These are phyloP conservation scores for Spisula subtruncata DNA, from an alignment of 2,888 invertebrate genomes.

Conservation along the genomic window DNA sequence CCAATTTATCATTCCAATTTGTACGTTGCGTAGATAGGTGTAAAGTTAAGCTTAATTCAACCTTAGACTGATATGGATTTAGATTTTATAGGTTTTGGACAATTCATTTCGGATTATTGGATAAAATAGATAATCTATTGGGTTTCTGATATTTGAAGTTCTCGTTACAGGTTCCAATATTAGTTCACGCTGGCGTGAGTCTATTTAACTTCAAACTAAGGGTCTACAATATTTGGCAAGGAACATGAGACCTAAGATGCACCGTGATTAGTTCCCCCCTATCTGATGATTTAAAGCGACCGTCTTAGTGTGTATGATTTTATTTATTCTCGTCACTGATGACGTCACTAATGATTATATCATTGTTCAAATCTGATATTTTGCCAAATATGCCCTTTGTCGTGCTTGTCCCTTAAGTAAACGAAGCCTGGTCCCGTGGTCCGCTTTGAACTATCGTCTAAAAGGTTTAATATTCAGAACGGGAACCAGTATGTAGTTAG, in stretches of 20 bases:
- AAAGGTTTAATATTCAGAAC: too few species aligned
- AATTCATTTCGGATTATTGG: constrained; percentile 10
- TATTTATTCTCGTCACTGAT: too few species aligned
- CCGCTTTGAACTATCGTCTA: too few species aligned
- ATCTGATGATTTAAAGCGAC: constrained; percentile 14
- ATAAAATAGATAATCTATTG: constrained; percentile 3
- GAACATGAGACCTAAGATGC: constrained; percentile 32
- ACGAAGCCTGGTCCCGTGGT: too few species aligned
- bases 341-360: too few species aligned
- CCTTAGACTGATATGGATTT: background rate
- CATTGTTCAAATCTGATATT: too few species aligned
- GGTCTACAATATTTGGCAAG: constrained; percentile 42
- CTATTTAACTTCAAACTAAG: constrained; percentile 19
- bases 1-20: background rate
- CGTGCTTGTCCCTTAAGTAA: too few species aligned
- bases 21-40: background rate
- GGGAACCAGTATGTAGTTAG: too few species aligned
- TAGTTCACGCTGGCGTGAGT: constrained; percentile 28
- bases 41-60: constrained; percentile 19
- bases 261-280: constrained; percentile 22
- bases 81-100: background rate
- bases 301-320: too few species aligned
- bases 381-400: too few species aligned
- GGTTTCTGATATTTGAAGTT: background rate
- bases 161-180: background rate